Conservation (phyloP, 2,113 vertebrate genomes). For the Oxygymnocypris stewartii region DNA sequence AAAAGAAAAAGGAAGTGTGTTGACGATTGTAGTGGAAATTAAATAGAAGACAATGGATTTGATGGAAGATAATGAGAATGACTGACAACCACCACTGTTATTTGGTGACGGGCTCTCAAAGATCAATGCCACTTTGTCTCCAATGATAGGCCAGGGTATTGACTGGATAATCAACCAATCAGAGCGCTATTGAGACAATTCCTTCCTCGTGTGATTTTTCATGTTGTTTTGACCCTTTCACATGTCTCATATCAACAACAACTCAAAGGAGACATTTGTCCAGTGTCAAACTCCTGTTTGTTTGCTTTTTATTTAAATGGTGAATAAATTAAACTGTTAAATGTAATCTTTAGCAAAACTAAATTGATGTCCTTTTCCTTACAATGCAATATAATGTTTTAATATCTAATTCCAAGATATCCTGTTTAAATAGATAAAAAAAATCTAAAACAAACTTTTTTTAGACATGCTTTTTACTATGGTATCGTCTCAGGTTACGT, state of each 20-base stretch:
- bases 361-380: no score
- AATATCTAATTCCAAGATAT: no score
- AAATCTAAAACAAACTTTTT: no score
- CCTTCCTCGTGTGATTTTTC: neutral
- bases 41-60: slow-evolving; percentile 45
- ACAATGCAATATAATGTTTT: no score
- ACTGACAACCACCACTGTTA: slow-evolving; percentile 45
- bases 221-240: neutral
- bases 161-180: neutral
- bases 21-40: slow-evolving; percentile 34
- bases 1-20: neutral
- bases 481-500: no score
- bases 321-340: neutral
- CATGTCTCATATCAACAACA: neutral
- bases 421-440: no score
- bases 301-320: neutral
- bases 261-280: neutral
- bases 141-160: neutral
- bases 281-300: neutral
- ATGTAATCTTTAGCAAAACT: neutral
- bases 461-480: no score
- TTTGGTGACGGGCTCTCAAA: slow-evolving; percentile 40
- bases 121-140: slow-evolving; percentile 34
- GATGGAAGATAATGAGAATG: slow-evolving; percentile 25
- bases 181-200: neutral